Base-by-base conservation (phyloP, 2,888 invertebrate genomes). In the Melanophora roralis region DNA sequence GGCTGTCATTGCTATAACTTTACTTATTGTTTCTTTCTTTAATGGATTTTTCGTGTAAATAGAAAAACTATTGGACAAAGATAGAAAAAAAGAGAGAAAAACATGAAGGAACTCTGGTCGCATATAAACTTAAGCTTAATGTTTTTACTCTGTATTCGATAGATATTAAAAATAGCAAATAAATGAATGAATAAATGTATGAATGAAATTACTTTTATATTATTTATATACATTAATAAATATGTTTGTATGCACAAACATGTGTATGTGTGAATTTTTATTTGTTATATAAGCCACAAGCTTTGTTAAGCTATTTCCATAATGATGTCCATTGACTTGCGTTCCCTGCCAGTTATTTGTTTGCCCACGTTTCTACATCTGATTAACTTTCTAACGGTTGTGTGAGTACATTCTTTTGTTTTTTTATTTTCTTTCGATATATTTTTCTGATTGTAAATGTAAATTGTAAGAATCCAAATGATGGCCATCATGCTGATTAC, bases 1-100 rank as follows among this genome's bases (percentile, higher is more conserved):
- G 23, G 6, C 23, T 49, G 1, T 51, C n/a, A 12, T 8, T 51
- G 49, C 14, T 51, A 23, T 27, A 27, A 16, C 43, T 62, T 4
- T 34, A n/a, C n/a, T n/a, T n/a, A 45, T 43, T 57, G 34, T 68
- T 21, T 49, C 23, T 57, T 38, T 23, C 14, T 45, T 57, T 69
- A 69, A 69, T 57, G 57, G 68, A 43, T 57, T 69, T 59, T 69
- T 57, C 57, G 68, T 69, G 60, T 71, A 49, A 51, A 69, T 40
- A 19, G 16, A 12, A 59, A 49, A 23, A 40, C 51, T 53, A 53
- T 38, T 55, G 34, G 43, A 67, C n/a, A 51, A n/a, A 27, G 14
- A 7, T 51, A 7, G 27, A 27, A 27, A 27, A 27, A 27, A 27
- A 27, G 3, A 6, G 3, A 27, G 27, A 3, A 27, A 27, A 27